These are phyloP conservation scores for Sinonovacula constricta DNA, from an alignment of 1,140 invertebrate species.

Conservation along the genomic window DNA sequence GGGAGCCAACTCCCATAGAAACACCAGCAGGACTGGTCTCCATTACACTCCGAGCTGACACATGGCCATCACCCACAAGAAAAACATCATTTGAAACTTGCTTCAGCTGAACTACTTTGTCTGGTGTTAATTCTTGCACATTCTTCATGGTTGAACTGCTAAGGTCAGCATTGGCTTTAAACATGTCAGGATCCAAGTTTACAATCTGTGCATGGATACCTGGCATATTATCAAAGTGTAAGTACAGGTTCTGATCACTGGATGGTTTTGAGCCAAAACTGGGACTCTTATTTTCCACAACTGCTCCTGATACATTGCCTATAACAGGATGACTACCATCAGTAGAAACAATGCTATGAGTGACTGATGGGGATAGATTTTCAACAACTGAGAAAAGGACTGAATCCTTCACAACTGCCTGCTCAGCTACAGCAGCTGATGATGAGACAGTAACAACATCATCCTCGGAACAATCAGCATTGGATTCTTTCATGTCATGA, in stretches of 20 bases:
- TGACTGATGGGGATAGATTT: too few relatives aligned
- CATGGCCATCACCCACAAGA: not conserved
- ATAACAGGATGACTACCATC: too few relatives aligned
- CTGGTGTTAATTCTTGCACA: not conserved
- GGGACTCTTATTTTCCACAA: too few relatives aligned
- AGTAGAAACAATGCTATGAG: too few relatives aligned
- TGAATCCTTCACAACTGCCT: not conserved
- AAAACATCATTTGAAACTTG: conserved; percentile 19
- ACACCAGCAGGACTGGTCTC: too few relatives aligned
- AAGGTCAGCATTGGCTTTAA: not conserved
- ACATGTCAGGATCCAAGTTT: conserved; percentile 37
- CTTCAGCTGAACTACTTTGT: conserved; percentile 17
- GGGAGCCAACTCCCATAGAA: too few relatives aligned
- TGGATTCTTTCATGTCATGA: too few relatives aligned
- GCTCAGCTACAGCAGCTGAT: not conserved
- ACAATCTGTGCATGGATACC: conserved; percentile 42
- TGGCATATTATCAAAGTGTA: not conserved
- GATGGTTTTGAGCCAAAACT: too few relatives aligned
- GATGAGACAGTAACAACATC: conserved; percentile 17
- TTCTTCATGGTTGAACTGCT: not conserved
- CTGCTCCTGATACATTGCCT: not conserved
- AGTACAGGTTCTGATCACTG: too few relatives aligned
- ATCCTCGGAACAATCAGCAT: too few relatives aligned
- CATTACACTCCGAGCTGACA: too few relatives aligned
- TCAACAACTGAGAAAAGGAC: not conserved